phyloP scores from a whole-genome alignment of 2,113 vertebrate genomes.

The Zosterops borbonicus region DNA sequence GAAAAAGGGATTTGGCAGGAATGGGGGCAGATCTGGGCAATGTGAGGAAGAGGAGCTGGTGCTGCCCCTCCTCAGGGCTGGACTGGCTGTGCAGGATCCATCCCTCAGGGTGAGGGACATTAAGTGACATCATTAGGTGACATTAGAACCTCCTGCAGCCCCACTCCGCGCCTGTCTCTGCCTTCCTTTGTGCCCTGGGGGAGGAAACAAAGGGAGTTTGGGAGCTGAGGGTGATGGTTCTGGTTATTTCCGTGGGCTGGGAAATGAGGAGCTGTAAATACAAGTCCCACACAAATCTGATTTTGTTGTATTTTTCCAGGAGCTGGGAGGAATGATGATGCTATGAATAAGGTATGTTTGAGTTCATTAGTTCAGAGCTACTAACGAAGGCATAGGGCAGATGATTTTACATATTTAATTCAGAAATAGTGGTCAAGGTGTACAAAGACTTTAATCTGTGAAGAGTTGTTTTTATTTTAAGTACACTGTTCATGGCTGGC shows the following conservation, averaged over 20 bases:
- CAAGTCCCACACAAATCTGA: not conserved
- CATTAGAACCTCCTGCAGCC: not conserved
- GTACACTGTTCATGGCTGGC: not conserved
- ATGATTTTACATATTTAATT: not conserved
- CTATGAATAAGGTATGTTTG: constrained; percentile 16
- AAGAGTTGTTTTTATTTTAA: not conserved
- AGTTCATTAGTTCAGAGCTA: not conserved
- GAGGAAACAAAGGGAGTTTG: not conserved
- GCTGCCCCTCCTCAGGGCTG: not conserved
- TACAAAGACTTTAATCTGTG: not conserved
- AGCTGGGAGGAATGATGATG: constrained; percentile 6
- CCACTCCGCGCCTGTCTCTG: not conserved
- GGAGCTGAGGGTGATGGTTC: accelerated
- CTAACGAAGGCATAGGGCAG: accelerated
- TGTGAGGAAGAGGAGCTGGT: not conserved
- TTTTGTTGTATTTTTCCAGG: constrained; percentile 21
- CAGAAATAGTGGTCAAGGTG: not conserved
- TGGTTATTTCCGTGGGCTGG: not conserved
- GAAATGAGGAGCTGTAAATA: not conserved
- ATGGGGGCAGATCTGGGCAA: too few relatives aligned
- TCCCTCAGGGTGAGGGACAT: not conserved
- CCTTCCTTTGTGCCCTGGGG: not conserved
- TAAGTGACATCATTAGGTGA: accelerated
- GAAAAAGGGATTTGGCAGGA: not conserved
- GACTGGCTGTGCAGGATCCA: not conserved